Conservation (phyloP, 2,113 vertebrate species). For the Caranx ignobilis region DNA sequence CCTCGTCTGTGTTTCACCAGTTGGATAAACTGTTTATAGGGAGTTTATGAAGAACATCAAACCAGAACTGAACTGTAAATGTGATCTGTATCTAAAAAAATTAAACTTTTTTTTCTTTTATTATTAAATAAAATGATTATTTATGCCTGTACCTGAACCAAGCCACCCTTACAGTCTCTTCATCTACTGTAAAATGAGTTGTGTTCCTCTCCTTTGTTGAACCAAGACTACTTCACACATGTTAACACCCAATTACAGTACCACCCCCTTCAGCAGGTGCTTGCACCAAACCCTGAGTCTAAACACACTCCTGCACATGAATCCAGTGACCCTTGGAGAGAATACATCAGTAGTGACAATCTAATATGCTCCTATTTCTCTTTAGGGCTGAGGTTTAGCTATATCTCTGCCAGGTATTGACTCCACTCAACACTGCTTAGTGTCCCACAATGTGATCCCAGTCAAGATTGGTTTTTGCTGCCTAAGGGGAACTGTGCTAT, state of each 20-base stretch:
- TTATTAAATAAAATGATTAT: too few relatives aligned
- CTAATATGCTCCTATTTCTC: conserved; percentile 68
- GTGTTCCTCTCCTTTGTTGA: neutral
- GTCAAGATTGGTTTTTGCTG: conserved; percentile 72
- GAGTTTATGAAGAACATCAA: conserved; percentile 2
- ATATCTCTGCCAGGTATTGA: conserved; percentile 77
- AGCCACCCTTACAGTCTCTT: neutral
- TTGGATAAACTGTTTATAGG: neutral
- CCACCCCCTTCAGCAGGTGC: neutral
- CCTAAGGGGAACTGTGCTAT: conserved; percentile 53
- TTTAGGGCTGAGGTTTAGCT: conserved; percentile 54
- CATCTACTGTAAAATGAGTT: neutral
- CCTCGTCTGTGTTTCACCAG: conserved; percentile 7
- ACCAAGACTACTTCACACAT: neutral
- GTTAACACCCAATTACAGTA: neutral
- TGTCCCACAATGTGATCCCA: conserved; percentile 70
- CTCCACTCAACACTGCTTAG: conserved; percentile 76
- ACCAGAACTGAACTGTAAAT: neutral
- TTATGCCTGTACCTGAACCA: neutral
- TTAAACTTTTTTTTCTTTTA: too few relatives aligned
- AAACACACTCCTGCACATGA: conserved; percentile 54
- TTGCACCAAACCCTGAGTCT: conserved; percentile 18
- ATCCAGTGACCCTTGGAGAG: conserved; percentile 58
- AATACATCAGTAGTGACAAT: conserved; percentile 68
- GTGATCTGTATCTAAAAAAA: too few relatives aligned